A percentile compares a stretch with the other conserved stretches of the same genome.
These are phyloP conservation scores for Nettapus auritus DNA, from an alignment of 2,113 vertebrate species.

Conservation along the genomic window DNA sequence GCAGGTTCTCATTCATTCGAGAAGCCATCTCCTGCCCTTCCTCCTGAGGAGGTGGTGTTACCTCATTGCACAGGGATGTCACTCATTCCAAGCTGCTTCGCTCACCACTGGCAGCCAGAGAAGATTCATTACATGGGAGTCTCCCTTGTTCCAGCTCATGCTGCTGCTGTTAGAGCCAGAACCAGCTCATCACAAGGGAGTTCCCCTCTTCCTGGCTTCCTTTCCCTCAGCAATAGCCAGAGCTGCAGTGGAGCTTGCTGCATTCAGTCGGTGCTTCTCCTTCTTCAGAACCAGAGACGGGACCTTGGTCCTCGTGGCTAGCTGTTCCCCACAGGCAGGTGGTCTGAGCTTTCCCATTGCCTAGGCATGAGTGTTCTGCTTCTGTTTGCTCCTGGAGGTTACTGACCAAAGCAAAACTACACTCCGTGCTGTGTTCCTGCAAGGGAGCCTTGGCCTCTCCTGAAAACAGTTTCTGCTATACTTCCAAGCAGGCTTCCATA, in stretches of 20 bases:
- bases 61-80: not conserved
- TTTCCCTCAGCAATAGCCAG: not conserved
- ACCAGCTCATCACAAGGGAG: conserved; percentile 27
- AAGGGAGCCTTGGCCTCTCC: not conserved
- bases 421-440: not conserved
- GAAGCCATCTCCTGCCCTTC: not conserved
- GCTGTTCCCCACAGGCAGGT: not conserved
- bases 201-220: conserved; percentile 30
- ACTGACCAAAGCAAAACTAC: not conserved
- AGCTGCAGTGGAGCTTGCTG: not conserved
- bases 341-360: not conserved
- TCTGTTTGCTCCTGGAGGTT: not conserved
- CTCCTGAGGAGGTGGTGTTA: not conserved
- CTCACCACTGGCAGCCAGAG: conserved; percentile 4
- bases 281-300: not conserved
- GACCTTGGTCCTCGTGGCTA: not conserved
- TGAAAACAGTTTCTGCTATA: not conserved
- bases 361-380: not conserved
- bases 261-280: not conserved
- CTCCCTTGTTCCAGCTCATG: not conserved
- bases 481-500: not conserved
- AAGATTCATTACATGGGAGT: conserved; percentile 10
- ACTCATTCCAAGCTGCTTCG: conserved; percentile 36
- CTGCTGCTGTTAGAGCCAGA: conserved; percentile 19
- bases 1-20: not conserved